Percentiles rank a stretch among this genome's conserved stretches.
Evolutionary conservation across 2,113 vertebrate genomes (phyloP).

Genomic region (Vireo altiloquus): DNA sequence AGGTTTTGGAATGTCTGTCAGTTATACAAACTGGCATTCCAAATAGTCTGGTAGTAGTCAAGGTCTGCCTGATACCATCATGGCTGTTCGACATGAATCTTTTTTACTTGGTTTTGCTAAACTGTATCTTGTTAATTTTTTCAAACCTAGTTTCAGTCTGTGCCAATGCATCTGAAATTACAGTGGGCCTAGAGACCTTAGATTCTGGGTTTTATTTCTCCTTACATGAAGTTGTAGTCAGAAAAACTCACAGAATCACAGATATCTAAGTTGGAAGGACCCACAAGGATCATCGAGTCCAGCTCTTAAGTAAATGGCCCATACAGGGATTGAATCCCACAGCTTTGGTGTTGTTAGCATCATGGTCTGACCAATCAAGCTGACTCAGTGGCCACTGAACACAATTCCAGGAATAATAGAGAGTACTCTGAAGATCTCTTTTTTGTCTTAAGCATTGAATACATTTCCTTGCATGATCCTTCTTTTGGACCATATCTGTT

Average conservation of each 20-base stretch:
- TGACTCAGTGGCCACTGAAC: background rate
- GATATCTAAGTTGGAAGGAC: background rate
- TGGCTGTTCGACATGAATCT: fast-evolving
- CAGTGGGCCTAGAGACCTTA: background rate
- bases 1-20: background rate
- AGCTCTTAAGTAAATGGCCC: background rate
- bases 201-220: background rate
- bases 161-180: background rate
- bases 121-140: background rate
- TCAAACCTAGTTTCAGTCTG: background rate
- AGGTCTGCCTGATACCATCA: background rate
- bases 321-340: no score
- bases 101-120: background rate
- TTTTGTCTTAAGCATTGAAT: background rate
- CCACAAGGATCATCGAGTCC: background rate
- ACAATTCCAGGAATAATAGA: background rate
- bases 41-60: background rate
- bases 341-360: no score
- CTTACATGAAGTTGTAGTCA: background rate
- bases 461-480: background rate
- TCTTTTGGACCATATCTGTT: background rate
- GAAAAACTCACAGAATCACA: background rate
- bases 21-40: background rate
- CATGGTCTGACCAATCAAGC: background rate
- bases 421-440: background rate